Base-by-base conservation (phyloP, 2,888 invertebrate species). In the Plebejus anna region DNA sequence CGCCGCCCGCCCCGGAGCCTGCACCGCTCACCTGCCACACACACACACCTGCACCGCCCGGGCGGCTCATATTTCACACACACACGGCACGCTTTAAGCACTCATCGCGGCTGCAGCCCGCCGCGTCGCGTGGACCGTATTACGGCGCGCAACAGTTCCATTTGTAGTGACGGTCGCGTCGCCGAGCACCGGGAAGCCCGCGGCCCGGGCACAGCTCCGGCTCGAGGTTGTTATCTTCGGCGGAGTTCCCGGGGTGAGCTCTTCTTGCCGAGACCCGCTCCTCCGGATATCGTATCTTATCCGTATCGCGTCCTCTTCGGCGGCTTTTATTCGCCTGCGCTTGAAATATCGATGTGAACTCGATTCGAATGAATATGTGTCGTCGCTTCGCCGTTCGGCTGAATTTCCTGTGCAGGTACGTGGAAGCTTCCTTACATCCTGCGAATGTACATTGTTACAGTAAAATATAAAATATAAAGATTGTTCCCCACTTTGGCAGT, bases 1-100 rank as follows among this genome's bases (percentile, higher is more conserved):
- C 86, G 75, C 84, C 84, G 85, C 86, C 81, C 84, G 84, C 85
- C 87, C 81, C 84, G 84, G 82, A 84, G 82, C 84, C 85, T 83
- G 85, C 83, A 82, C 86, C 85, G 83, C 84, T 90, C 87, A 90
- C 88, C 90, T 90, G 88, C 82, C 83, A 79, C 86, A 82, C 87
- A 84, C 89, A 86, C 84, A 82, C 84, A 84, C 85, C 85, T 85
- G 83, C 82, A 83, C 81, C 79, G 82, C 82, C 82, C 82, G 82
- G 82, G 80, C 82, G 82, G 83, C 85, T 85, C 82, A 82, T 66
- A 61, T 57, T 77, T 79, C 79, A 80, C 80, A 76, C 78, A 78
- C 80, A 83, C 82, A 85, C 86, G 85, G 85, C 86, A 86, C 84
- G 85, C 84, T 83, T 84, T 83, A 86, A 87, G 88, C 88, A 82